These are phyloP conservation scores for Philopedon plagiatum DNA, from an alignment of 2,888 invertebrate genomes.

Conservation along the genomic window DNA sequence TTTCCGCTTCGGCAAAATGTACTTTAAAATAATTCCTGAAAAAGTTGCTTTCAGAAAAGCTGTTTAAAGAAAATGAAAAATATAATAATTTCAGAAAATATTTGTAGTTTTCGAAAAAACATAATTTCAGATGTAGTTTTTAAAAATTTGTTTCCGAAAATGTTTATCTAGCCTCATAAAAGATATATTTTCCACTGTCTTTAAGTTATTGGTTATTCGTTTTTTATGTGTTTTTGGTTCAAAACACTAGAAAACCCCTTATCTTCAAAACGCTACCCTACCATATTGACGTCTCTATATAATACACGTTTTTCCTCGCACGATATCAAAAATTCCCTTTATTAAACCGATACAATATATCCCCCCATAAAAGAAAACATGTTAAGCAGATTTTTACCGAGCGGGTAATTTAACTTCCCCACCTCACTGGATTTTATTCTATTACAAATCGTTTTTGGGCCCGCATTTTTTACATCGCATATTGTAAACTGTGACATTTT, in stretches of 20 bases:
- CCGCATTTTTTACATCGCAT: slow-evolving; percentile 39
- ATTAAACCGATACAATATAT: slow-evolving; percentile 15
- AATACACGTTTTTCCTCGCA: slow-evolving; percentile 8
- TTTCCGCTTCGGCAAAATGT: no score
- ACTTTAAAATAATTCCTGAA: no score
- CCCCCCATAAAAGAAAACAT: slow-evolving; percentile 35
- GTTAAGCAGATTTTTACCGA: slow-evolving; percentile 30
- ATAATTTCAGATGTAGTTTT: no score
- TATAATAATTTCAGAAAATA: no score
- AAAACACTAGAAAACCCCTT: not conserved
- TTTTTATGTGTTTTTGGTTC: no score
- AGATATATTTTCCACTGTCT: no score
- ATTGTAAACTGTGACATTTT: slow-evolving; percentile 44
- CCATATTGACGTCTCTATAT: slow-evolving; percentile 13
- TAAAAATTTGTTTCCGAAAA: no score
- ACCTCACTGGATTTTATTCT: slow-evolving; percentile 44
- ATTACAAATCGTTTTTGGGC: slow-evolving; percentile 42
- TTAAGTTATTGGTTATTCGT: no score
- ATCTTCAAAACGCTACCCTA: slow-evolving; percentile 17
- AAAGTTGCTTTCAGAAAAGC: no score
- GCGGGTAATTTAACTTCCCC: slow-evolving; percentile 37
- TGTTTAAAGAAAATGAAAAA: no score
- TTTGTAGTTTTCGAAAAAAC: no score
- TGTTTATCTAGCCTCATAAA: no score
- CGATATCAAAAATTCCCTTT: slow-evolving; percentile 13